These are phyloP conservation scores for Petromus typicus DNA, from an alignment of 2,113 vertebrate genomes.

Conservation along the genomic window DNA sequence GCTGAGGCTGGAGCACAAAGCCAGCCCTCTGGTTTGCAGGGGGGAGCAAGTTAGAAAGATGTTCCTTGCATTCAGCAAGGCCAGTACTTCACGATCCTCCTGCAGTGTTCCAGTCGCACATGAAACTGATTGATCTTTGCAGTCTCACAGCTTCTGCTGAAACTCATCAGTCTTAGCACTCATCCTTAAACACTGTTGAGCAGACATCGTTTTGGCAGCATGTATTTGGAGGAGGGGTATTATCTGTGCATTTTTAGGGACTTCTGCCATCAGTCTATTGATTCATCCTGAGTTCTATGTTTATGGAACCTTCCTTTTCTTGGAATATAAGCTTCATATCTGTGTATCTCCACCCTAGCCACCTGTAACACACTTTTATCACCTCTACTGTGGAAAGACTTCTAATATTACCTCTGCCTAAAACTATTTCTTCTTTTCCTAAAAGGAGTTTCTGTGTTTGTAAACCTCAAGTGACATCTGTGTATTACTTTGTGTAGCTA, in stretches of 20 bases:
- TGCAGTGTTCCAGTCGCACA: not conserved
- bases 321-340: not conserved
- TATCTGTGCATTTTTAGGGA: not conserved
- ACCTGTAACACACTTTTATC: not conserved
- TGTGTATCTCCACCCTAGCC: not conserved
- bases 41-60: not conserved
- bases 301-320: not conserved
- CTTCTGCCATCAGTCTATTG: not conserved
- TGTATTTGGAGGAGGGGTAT: not conserved
- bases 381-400: not conserved
- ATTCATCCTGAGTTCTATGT: not conserved
- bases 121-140: not conserved
- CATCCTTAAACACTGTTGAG: not conserved
- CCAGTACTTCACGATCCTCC: not conserved
- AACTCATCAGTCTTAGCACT: not conserved
- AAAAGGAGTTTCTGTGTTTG: not conserved
- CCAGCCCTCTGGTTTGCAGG: not conserved
- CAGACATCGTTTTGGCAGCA: not conserved
- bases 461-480: not conserved
- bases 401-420: not conserved
- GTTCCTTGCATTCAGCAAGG: not conserved
- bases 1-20: not conserved
- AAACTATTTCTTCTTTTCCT: not conserved
- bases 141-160: not conserved
- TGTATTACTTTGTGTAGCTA: not conserved